Base-by-base conservation (phyloP, 1,140 invertebrate genomes). In the Stegodyphus dumicola region DNA sequence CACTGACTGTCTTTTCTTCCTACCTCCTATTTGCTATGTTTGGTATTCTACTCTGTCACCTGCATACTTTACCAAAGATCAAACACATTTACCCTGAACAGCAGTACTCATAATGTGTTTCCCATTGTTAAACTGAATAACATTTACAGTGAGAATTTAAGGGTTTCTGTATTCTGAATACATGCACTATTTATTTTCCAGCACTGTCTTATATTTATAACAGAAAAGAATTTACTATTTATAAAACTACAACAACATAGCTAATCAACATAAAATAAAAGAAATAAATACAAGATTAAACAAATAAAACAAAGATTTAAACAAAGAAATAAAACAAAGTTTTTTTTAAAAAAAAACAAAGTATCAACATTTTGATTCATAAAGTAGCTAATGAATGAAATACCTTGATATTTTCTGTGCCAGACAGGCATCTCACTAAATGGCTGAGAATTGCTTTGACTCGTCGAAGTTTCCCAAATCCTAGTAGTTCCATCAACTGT, bases 381-480 rank as follows among this genome's bases (percentile, higher is more conserved):
- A 33, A 33, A 33, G 33, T 33, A 33, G 33, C 6, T 67, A 67
- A n/a, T 13, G 17, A 67, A 67, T 51, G 73, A 64, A n/a, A 18
- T 81, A 87, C 87, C 81, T 87, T 87, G 13, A 87, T 80, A 54
- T 85, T 80, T 78, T 86, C 88, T 70, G 87, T 77, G 51, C 90
- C 90, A 78, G 89, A 88, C 11, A 92, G 77, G 74, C 90, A 91
- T n/a, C 92, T 93, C 13, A 99, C 96, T 64, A 99, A 92, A 93
- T 99, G 98, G 5, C 97, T 95, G 60, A 99, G 92, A 85, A 99
- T 99, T 0, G 98, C 98, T 91, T 99, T 99, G 0, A 99, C 98
- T 93, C 97, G 96, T 88, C 96, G 92, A 56, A 98, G 98, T 92
- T 99, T 99, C 0, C 99, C 99, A 81, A 97, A 99, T 91, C 99